Base-by-base conservation (phyloP, 2,888 invertebrate species). In the Charanyca ferruginea region DNA sequence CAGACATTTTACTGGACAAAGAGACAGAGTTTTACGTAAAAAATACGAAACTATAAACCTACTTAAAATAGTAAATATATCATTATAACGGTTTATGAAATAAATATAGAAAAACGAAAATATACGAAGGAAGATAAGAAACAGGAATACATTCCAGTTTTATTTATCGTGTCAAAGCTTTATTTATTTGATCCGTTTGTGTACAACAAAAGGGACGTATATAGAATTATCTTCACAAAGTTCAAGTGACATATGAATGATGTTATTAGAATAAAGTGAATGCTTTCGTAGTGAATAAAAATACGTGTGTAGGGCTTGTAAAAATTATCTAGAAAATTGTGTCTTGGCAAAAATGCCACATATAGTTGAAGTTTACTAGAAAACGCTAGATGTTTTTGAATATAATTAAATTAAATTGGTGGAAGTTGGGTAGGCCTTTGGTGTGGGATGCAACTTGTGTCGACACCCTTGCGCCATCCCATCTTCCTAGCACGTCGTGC, bases 111-210 rank as follows among this genome's bases (percentile, higher is more conserved):
- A 38, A 47, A 47, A 38, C 3, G 0, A 47, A 61, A 38, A 38
- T n/a, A 66, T 22, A 49, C n/a, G 7, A 9, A n/a, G 2, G 1
- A 28, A 25, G 5, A 48, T 22, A 38, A 13, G 13, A 41, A 61
- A 61, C 9, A 60, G 28, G n/a, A 41, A 41, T 2, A 60, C 13
- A 41, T 70, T 41, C 20, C 11, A 41, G 3, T 60, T 61, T 23
- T 32, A 71, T 71, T 41, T 60, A 32, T 58, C 3, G 9, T 23
- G 32, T 20, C 35, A 49, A 48, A 38, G 25, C 49, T 22, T 48
- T 28, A 32, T 41, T n/a, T 41, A 32, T 41, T 13, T 41, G 71
- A 71, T 66, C n/a, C 22, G 45, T 66, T 47, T 60, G 47, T n/a
- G 38, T 18, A 59, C 20, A 47, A 59, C 60, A 71, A 47, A 38